Evolutionary conservation across 2,888 invertebrate genomes (phyloP).

Genomic region (Scaptodrosophila latifasciaeformis): DNA sequence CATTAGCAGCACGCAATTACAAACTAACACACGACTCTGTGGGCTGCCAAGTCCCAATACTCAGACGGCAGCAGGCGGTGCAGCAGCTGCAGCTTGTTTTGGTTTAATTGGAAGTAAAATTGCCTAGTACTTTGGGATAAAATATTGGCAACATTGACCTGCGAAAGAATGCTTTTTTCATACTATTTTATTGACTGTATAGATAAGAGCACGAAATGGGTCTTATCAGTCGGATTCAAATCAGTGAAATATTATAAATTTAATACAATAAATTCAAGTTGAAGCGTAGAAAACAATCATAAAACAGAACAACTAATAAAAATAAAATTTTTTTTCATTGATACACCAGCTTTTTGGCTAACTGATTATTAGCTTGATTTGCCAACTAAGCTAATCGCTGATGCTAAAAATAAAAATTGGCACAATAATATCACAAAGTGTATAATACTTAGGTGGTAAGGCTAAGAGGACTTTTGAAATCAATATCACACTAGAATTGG

Average conservation of each 20-base stretch:
- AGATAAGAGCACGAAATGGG: slow-evolving; percentile 37
- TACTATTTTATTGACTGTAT: too few species aligned
- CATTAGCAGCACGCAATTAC: slow-evolving; percentile 53
- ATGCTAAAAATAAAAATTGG: too few species aligned
- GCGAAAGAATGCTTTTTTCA: too few species aligned
- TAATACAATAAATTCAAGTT: too few species aligned
- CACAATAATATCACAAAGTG: slow-evolving; percentile 46
- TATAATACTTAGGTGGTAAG: slow-evolving; percentile 25
- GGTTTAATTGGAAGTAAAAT: slow-evolving; percentile 38
- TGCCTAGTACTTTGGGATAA: slow-evolving; percentile 17
- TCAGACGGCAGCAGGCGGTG: background rate
- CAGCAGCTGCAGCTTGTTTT: slow-evolving; percentile 14
- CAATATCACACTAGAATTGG: slow-evolving; percentile 45
- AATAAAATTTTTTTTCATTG: background rate
- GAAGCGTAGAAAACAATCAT: too few species aligned
- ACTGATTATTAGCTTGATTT: too few species aligned
- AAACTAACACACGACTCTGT: slow-evolving; percentile 34
- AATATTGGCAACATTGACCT: too few species aligned
- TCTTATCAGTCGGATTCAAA: too few species aligned
- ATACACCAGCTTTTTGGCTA: background rate
- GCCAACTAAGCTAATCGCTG: too few species aligned
- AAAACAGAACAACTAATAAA: too few species aligned
- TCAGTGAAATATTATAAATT: too few species aligned
- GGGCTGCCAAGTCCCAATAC: background rate
- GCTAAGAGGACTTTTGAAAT: background rate